Conservation (phyloP, 2,888 invertebrate genomes). For the Mesorhabditis belari region DNA sequence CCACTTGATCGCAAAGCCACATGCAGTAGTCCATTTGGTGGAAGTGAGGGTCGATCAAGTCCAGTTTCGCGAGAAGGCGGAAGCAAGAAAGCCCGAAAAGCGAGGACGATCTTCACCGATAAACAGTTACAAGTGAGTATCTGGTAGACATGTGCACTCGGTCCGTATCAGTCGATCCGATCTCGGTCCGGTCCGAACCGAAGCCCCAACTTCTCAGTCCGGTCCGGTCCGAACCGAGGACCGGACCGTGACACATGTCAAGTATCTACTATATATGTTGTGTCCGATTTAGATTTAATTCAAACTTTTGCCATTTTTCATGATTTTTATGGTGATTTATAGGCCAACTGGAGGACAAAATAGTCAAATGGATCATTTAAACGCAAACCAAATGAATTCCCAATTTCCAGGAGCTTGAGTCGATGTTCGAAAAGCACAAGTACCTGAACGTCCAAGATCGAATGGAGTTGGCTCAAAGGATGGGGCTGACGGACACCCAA, state of each 20-base stretch:
- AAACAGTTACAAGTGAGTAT: constrained; percentile 60
- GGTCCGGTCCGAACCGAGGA: no score
- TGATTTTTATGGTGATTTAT: no score
- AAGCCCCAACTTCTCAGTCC: no score
- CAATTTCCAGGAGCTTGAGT: constrained; percentile 45
- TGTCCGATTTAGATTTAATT: no score
- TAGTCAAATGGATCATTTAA: constrained; percentile 13
- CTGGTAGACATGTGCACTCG: no score
- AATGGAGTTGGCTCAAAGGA: constrained; percentile 84
- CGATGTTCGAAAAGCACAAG: constrained; percentile 47
- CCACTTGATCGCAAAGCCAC: not conserved
- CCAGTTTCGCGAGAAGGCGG: not conserved
- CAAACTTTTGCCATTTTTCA: no score
- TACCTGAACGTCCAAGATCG: constrained; percentile 63
- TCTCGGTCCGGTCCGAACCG: no score
- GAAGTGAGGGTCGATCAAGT: not conserved
- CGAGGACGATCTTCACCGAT: constrained; percentile 80
- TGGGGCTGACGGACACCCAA: constrained; percentile 94
- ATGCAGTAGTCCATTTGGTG: not conserved
- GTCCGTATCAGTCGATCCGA: no score
- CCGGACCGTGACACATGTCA: no score
- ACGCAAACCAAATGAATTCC: no score
- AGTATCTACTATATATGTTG: no score
- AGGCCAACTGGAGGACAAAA: constrained; percentile 21
- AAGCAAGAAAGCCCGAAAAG: constrained; percentile 51